These are phyloP conservation scores for Neosalanx taihuensis DNA, from an alignment of 2,797 vertebrate genomes.

Conservation along the genomic window DNA sequence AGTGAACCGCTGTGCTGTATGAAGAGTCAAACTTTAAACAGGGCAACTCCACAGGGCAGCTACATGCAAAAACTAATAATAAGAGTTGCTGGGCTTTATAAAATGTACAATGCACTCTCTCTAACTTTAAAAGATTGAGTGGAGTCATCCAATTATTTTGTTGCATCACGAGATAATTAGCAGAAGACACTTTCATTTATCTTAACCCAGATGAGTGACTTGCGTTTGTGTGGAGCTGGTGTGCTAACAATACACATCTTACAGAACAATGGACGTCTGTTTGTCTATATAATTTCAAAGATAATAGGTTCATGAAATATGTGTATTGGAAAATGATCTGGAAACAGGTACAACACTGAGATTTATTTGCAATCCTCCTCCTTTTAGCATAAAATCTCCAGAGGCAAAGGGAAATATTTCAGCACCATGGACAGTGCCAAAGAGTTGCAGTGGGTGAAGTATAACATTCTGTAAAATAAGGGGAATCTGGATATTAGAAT, in stretches of 20 bases:
- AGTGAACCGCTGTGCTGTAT: conserved; percentile 24
- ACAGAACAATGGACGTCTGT: background rate
- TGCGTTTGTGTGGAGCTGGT: background rate
- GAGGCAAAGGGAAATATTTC: background rate
- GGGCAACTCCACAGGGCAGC: conserved; percentile 15
- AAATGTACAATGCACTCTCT: no score
- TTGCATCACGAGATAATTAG: no score
- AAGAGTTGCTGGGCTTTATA: no score
- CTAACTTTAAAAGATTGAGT: background rate
- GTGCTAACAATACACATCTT: background rate
- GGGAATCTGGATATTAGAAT: no score
- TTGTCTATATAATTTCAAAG: background rate
- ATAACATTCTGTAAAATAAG: background rate
- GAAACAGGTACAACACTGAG: background rate
- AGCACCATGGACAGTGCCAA: background rate
- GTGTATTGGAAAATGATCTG: background rate
- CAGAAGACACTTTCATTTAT: background rate
- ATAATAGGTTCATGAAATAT: background rate
- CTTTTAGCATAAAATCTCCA: no score
- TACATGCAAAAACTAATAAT: conserved; percentile 4
- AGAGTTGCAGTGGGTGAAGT: background rate
- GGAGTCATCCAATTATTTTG: no score
- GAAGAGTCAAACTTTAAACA: conserved; percentile 31
- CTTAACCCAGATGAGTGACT: background rate
- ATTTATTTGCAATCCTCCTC: background rate